phyloP scores from a whole-genome alignment of 2,113 vertebrate genomes.

The Sylvilagus bachmani region DNA sequence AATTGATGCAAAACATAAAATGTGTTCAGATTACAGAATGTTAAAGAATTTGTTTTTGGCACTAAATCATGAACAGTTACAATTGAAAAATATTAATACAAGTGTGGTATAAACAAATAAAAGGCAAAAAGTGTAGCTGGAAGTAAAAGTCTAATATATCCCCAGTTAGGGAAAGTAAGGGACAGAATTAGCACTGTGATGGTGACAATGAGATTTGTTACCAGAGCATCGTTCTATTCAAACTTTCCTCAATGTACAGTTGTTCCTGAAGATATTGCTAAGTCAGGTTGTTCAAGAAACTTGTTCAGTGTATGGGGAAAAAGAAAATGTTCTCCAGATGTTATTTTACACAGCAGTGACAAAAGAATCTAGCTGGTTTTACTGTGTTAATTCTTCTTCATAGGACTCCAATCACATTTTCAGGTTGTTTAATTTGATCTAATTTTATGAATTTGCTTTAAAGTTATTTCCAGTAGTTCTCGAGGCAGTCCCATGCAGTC shows the following conservation, averaged over 20 bases:
- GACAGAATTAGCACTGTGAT: background rate
- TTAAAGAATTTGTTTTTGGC: background rate
- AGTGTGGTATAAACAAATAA: background rate
- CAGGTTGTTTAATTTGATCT: conserved; percentile 49
- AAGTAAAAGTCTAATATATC: background rate
- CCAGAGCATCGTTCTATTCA: background rate
- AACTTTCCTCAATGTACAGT: background rate
- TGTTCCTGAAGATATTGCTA: conserved; percentile 17
- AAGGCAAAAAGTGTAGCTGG: background rate
- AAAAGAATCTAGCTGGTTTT: conserved; percentile 15
- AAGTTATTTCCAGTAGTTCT: conserved; percentile 60
- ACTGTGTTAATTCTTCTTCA: conserved; percentile 52
- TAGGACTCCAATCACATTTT: conserved; percentile 36
- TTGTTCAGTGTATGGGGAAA: background rate
- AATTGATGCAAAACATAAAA: background rate
- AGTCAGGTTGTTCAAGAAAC: conserved; percentile 45
- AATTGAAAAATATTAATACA: background rate
- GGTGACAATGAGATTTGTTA: background rate
- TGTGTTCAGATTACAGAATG: background rate
- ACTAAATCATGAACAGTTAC: background rate
- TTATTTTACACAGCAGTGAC: background rate
- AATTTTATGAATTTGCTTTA: conserved; percentile 67
- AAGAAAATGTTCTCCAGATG: background rate
- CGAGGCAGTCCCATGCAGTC: background rate
- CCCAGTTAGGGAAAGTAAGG: background rate